Conservation (phyloP, 2,888 invertebrate species). For the Siphlonurus alternatus region DNA sequence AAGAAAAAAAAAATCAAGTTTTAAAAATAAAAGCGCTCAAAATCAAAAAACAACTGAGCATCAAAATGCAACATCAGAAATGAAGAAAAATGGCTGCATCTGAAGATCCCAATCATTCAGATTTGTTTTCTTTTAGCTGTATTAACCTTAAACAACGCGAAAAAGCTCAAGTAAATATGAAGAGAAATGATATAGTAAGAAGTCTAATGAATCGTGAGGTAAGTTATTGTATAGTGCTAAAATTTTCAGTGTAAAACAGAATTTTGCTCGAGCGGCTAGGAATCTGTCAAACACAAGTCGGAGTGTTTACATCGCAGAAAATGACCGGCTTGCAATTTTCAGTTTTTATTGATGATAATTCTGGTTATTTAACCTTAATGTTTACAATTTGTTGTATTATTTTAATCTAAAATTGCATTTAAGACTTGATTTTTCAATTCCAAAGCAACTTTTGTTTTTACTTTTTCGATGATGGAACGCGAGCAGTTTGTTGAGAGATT, state of each 20-base stretch:
- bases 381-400: too few species aligned
- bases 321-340: not conserved
- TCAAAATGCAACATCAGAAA: not conserved
- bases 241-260: too few species aligned
- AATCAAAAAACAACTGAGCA: not conserved
- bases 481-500: too few species aligned
- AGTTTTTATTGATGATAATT: too few species aligned
- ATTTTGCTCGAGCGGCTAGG: not conserved
- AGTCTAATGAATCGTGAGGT: not conserved
- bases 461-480: too few species aligned
- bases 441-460: too few species aligned
- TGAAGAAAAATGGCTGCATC: not conserved
- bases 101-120: not conserved
- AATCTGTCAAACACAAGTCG: not conserved
- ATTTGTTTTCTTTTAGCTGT: not conserved
- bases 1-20: too few species aligned
- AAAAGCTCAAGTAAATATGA: not conserved
- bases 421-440: too few species aligned
- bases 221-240: not conserved
- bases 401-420: too few species aligned
- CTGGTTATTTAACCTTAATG: too few species aligned
- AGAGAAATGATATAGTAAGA: not conserved
- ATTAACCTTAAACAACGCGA: not conserved
- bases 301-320: not conserved
- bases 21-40: not conserved